phyloP scores from a whole-genome alignment of 1,140 invertebrate species.

The Hetaerina americana region DNA sequence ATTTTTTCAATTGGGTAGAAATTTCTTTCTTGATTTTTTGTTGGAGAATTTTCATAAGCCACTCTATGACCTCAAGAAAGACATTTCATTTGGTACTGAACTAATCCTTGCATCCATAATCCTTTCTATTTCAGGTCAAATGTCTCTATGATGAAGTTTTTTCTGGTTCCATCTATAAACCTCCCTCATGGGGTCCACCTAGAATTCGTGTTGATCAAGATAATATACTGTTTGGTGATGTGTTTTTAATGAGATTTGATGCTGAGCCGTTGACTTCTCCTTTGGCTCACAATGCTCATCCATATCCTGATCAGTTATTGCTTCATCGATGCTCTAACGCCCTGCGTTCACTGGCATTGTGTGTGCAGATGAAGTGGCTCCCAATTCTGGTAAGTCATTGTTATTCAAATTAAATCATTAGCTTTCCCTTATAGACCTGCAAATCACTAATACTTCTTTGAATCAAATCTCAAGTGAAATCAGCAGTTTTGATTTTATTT shows the following conservation, averaged over 20 bases:
- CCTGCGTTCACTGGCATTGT: constrained; percentile 64
- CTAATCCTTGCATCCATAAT: too few species aligned
- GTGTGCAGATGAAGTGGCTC: constrained; percentile 85
- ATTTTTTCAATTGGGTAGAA: too few species aligned
- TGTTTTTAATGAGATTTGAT: constrained; percentile 29
- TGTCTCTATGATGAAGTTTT: constrained; percentile 47
- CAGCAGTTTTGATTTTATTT: too few species aligned
- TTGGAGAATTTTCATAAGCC: too few species aligned
- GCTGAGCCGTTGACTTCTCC: neutral
- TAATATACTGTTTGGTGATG: constrained; percentile 43
- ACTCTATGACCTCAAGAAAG: too few species aligned
- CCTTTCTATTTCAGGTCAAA: too few species aligned
- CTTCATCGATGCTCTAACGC: constrained; percentile 44
- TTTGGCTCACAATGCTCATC: constrained; percentile 6
- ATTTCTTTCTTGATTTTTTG: too few species aligned
- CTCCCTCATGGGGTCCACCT: constrained; percentile 30
- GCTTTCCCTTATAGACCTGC: too few species aligned
- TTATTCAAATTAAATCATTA: neutral
- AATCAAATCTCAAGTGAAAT: too few species aligned
- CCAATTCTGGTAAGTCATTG: constrained; percentile 57
- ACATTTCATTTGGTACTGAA: too few species aligned
- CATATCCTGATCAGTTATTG: constrained; percentile 36
- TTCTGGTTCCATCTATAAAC: constrained; percentile 28
- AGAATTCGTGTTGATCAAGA: constrained; percentile 36
- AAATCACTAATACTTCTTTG: too few species aligned